A percentile compares a stretch with the other conserved stretches of the same genome.
Evolutionary conservation across 2,797 vertebrate genomes (phyloP).

Genomic region (Macropodus opercularis): DNA sequence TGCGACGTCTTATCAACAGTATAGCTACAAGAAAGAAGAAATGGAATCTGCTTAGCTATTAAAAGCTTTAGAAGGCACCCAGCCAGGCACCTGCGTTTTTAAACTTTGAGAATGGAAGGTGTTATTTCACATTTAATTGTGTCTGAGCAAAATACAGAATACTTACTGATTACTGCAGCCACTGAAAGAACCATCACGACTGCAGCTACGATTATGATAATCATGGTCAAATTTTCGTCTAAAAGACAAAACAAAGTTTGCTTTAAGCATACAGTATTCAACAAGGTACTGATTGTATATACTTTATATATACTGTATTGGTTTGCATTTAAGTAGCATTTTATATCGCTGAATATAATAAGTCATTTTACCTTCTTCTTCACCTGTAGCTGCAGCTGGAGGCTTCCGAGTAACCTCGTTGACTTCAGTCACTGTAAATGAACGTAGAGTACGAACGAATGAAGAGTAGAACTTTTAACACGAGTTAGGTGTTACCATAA

Average conservation of each 20-base stretch:
- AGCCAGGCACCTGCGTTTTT: slow-evolving; percentile 23
- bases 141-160: neutral
- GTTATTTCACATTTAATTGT: slow-evolving; percentile 12
- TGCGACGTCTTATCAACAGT: slow-evolving; percentile 70
- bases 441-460: too few species aligned
- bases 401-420: too few species aligned
- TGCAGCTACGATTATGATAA: slow-evolving; percentile 68
- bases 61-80: slow-evolving; percentile 37
- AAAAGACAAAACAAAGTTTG: slow-evolving; percentile 6
- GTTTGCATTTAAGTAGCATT: neutral
- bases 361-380: neutral
- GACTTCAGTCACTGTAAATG: too few species aligned
- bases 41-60: slow-evolving; percentile 50
- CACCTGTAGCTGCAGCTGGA: neutral
- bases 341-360: too few species aligned
- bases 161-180: slow-evolving; percentile 69
- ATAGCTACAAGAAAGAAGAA: slow-evolving; percentile 53
- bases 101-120: slow-evolving; percentile 27
- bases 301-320: neutral
- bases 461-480: too few species aligned
- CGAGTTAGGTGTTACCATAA: too few species aligned
- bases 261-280: neutral
- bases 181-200: slow-evolving; percentile 63
- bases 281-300: too few species aligned
- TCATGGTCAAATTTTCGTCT: slow-evolving; percentile 60